These are phyloP conservation scores for Odontomachus brunneus DNA, from an alignment of 1,140 invertebrate species.

Conservation along the genomic window DNA sequence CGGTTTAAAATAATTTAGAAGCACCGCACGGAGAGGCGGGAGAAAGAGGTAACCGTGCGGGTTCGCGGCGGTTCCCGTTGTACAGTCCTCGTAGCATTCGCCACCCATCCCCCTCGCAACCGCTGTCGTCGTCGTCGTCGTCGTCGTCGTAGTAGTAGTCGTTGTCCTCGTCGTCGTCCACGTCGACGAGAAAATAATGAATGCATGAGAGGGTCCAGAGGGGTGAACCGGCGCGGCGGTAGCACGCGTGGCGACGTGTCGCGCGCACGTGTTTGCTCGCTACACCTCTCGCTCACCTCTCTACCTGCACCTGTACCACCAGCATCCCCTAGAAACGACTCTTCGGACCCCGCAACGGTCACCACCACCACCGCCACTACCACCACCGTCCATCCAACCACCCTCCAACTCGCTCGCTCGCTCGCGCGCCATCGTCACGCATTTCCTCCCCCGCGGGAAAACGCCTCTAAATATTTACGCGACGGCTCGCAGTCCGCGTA, in stretches of 20 bases:
- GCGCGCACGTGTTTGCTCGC: slow-evolving; percentile 53
- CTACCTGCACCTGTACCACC: slow-evolving; percentile 39
- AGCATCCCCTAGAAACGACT: not conserved
- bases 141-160: slow-evolving; percentile 6
- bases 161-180: slow-evolving; percentile 31
- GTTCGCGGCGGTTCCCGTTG: slow-evolving; percentile 42
- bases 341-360: not conserved
- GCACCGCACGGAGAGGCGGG: slow-evolving; percentile 12
- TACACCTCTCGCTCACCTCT: slow-evolving; percentile 15
- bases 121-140: not conserved
- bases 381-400: not conserved
- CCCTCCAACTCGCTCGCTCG: no score
- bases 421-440: not conserved
- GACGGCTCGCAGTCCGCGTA: slow-evolving; percentile 49
- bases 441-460: slow-evolving; percentile 44
- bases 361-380: not conserved
- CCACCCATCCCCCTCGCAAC: not conserved
- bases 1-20: slow-evolving; percentile 75
- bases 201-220: slow-evolving; percentile 55
- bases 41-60: not conserved
- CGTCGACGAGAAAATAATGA: slow-evolving; percentile 69
- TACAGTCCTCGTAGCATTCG: slow-evolving; percentile 28
- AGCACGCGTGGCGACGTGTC: slow-evolving; percentile 62
- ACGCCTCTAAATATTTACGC: slow-evolving; percentile 76
- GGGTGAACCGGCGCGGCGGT: slow-evolving; percentile 28